Base-by-base conservation (phyloP, 2,113 vertebrate species). In the Macaca nemestrina region DNA sequence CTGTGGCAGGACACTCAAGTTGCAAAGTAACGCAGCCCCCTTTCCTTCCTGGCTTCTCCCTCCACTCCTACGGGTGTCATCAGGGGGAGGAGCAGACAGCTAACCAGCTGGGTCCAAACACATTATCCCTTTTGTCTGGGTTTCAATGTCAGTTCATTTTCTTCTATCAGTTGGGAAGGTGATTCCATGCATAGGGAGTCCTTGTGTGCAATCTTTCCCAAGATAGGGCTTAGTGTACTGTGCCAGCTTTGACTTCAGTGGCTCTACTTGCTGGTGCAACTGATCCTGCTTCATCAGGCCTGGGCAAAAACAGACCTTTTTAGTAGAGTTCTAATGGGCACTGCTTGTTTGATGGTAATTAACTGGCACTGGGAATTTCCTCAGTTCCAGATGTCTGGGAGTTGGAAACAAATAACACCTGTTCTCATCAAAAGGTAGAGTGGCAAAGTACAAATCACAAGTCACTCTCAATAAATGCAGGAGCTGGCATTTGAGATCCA, bases 331-430 rank as follows among this genome's bases (percentile, higher is more conserved):
- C 86, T 73, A 97, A 96, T 81, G 94, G 97, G 61, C 83, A 40
- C n/a, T 96, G 43, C 82, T 97, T 97, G 92, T 92, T 97, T 55
- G 73, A 87, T 98, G 96, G 90, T 98, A 98, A 98, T 90, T 97
- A 94, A 95, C 95, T 50, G 93, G 94, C 83, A 59, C 40, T 90
- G 96, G 94, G 97, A 98, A 95, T 97, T 98, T 88, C 94, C 73
- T 90, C 85, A 97, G 82, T 94, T 98, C 67, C 97, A 98, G 95
- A 97, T 98, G 93, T 97, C 17, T 20, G 95, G 90, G 92, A 98
- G 59, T 93, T 96, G 45, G 91, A 90, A 97, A 92, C 96, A 98
- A 98, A 84, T 96, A 98, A 97, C 98, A 98, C 98, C 97, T 98
- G 98, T 97, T 98, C 93, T 97, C 94, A 96, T 96, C 88, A 93